phyloP scores from a whole-genome alignment of 2,797 vertebrate species.

The Myotis pilosus region DNA sequence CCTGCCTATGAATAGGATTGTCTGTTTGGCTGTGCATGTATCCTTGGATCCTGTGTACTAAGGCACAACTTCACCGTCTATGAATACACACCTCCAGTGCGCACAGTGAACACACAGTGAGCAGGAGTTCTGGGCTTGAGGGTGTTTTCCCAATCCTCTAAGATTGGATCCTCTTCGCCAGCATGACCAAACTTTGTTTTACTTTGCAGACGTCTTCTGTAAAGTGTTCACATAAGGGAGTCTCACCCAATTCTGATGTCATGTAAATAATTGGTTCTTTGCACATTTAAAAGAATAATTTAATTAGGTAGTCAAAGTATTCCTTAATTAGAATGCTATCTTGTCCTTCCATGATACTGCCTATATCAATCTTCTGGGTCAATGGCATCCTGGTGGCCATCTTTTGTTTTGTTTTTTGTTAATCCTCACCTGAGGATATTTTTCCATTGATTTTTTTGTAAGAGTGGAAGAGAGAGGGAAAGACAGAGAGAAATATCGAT shows the following conservation, averaged over 20 bases:
- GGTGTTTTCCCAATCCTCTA: not conserved
- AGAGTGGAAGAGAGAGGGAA: too few species aligned
- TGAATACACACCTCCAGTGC: not conserved
- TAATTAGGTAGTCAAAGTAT: conserved; percentile 17
- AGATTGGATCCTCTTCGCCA: not conserved
- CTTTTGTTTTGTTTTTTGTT: not conserved
- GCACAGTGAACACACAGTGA: not conserved
- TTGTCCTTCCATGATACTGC: not conserved
- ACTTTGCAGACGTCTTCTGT: not conserved
- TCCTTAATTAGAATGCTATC: not conserved
- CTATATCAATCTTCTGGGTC: conserved; percentile 11
- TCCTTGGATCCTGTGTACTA: not conserved
- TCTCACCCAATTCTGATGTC: not conserved
- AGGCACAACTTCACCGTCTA: not conserved
- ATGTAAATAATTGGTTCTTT: not conserved
- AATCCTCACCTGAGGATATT: too few species aligned
- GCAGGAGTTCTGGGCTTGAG: not conserved
- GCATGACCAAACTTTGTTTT: not conserved
- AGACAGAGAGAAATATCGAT: too few species aligned
- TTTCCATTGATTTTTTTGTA: too few species aligned
- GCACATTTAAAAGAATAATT: conserved; percentile 26
- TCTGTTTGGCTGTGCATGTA: not conserved
- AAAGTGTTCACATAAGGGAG: not conserved
- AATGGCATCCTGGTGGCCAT: not conserved
- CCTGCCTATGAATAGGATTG: not conserved